Conservation (phyloP, 2,888 invertebrate species). For the Drosophila monieri region DNA sequence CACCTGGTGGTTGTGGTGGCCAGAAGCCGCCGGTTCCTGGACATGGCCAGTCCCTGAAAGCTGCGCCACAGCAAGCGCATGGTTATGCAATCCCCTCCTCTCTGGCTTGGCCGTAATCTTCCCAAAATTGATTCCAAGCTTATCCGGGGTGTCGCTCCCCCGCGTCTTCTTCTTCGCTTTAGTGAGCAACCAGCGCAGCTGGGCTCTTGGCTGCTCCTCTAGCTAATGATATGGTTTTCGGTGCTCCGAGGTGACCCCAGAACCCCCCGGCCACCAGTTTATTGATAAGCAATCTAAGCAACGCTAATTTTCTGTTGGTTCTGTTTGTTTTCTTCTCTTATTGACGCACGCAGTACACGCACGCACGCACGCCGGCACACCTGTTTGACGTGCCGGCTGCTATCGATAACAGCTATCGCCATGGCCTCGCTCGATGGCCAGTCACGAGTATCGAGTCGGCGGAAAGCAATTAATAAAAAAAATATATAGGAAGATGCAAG, state of each 20-base stretch:
- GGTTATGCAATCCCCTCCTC: slow-evolving; percentile 21
- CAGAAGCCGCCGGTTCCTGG: background rate
- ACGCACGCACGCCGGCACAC: slow-evolving; percentile 8
- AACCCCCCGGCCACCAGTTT: slow-evolving; percentile 11
- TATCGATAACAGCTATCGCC: slow-evolving; percentile 1
- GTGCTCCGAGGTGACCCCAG: slow-evolving; percentile 4
- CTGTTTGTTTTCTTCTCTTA: slow-evolving; percentile 8
- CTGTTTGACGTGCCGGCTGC: slow-evolving; percentile 4
- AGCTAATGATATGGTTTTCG: background rate
- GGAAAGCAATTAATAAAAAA: slow-evolving; percentile 4
- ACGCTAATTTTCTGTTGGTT: slow-evolving; percentile 27
- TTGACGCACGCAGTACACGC: slow-evolving; percentile 6
- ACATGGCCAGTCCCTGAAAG: slow-evolving; percentile 1
- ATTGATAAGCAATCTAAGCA: slow-evolving; percentile 35
- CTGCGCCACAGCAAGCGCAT: slow-evolving; percentile 40
- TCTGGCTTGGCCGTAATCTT: background rate
- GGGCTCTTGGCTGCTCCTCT: background rate
- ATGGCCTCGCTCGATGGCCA: background rate
- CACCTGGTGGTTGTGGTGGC: background rate
- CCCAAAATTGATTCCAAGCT: background rate
- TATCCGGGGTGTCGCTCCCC: background rate
- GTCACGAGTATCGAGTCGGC: background rate
- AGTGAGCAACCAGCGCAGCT: background rate
- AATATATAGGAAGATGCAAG: background rate
- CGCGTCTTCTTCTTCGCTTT: background rate